Evolutionary conservation across 2,113 vertebrate species (phyloP).

Genomic region (Phalacrocorax pelagicus): DNA sequence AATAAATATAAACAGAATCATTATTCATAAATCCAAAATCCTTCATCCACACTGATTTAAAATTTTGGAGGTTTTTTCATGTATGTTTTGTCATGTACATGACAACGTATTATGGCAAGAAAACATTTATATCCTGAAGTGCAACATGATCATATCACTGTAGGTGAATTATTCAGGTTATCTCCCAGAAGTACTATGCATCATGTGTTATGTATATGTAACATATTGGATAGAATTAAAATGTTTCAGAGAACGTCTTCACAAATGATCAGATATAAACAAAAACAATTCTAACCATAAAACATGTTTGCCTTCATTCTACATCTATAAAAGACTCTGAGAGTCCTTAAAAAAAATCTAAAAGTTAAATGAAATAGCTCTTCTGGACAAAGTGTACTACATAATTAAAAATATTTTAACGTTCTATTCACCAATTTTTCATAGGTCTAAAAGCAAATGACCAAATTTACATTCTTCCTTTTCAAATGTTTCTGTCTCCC

Average conservation of each 20-base stretch:
- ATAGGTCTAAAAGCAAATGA: not conserved
- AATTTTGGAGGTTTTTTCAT: not conserved
- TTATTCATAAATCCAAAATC: not conserved
- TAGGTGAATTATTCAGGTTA: constrained; percentile 56
- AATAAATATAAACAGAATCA: not conserved
- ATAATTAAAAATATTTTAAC: not conserved
- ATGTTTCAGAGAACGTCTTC: not conserved
- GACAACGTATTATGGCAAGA: not conserved
- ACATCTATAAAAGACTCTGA: not conserved
- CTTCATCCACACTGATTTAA: not conserved
- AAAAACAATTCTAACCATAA: not conserved
- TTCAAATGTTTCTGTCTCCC: not conserved
- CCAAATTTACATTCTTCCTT: not conserved
- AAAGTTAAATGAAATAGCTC: not conserved
- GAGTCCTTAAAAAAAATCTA: not conserved
- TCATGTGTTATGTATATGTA: constrained; percentile 53
- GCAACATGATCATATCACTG: constrained; percentile 40
- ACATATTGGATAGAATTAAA: constrained; percentile 7
- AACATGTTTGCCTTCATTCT: not conserved
- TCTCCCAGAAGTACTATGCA: constrained; percentile 3
- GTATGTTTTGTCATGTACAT: not conserved
- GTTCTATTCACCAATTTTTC: not conserved
- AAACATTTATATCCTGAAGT: constrained; percentile 51
- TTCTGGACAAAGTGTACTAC: not conserved
- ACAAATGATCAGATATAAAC: not conserved